Percentiles rank a stretch among this genome's conserved stretches.
Evolutionary conservation across 92 coral and sea anemone species (phyloP).

Genomic region (Pocillopora grandis): DNA sequence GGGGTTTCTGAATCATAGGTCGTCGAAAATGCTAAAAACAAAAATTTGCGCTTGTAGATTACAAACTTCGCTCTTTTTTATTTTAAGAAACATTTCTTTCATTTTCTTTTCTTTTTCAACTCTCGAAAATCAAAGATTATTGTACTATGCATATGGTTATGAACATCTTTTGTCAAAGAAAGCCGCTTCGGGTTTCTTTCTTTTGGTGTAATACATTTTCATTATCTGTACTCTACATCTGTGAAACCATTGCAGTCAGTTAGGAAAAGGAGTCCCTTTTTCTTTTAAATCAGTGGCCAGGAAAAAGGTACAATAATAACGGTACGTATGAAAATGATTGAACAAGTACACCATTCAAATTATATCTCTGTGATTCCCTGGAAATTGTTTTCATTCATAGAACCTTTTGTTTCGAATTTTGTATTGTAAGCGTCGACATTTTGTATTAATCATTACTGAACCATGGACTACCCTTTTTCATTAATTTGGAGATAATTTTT

Average conservation of each 20-base stretch:
- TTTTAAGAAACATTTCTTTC: not conserved
- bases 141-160: constrained; percentile 20
- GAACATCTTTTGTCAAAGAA: constrained; percentile 12
- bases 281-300: not conserved
- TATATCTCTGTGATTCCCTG: constrained; percentile 4
- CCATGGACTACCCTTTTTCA: constrained; percentile 26
- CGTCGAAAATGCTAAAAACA: not conserved
- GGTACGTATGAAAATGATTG: not conserved
- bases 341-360: constrained; percentile 4
- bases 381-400: not conserved
- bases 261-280: not conserved
- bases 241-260: not conserved
- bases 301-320: not conserved
- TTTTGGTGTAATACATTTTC: not conserved
- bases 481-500: not conserved
- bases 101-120: not conserved
- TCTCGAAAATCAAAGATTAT: constrained; percentile 30
- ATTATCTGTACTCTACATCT: not conserved
- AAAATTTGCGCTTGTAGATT: not conserved
- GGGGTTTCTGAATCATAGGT: not conserved
- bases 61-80: not conserved
- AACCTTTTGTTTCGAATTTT: constrained; percentile 11
- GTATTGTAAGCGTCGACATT: constrained; percentile 8
- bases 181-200: not conserved
- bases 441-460: not conserved